Base-by-base conservation (phyloP, 1,140 invertebrate species). In the Dendrolimus kikuchii region DNA sequence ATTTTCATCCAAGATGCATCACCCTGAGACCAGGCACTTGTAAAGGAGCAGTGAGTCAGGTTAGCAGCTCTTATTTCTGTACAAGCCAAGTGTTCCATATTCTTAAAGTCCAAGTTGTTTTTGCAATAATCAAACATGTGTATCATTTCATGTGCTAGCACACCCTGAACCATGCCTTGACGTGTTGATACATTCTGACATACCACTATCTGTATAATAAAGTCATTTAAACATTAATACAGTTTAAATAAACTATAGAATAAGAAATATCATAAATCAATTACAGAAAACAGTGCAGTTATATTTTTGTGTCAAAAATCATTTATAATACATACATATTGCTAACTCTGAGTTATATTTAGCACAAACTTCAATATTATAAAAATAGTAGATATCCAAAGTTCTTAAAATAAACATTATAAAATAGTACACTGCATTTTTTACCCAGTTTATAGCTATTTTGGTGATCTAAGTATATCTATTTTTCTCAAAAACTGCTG, bases 111-210 rank as follows among this genome's bases (percentile, higher is more conserved):
- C 40, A 98, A 74, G 51, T 98, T 91, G 62, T 96, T 94, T 45
- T 92, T 90, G 82, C 97, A 99, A 70, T 93, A 95, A 80, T 99
- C 98, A 82, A 98, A 99, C 95, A 98, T 98, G 81, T 99, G 98
- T 44, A 98, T 93, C 89, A 99, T 91, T 87, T 99, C 98, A 82
- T 99, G 98, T 2, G 92, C 91, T 4, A 99, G 73, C 5, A 96
- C 93, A 56, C 92, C 92, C 78, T 94, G 92, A 1, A 96, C 90
- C 66, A 91, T 88, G 5, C 90, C 90, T 77, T 91, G 80, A 42
- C 82, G 89, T 46, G 68, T 88, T 8, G 91, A 91, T 49, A 91
- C 90, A 89, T 99, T 99, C 77, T 98, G 95, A 71, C 97, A 99
- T 7, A 99, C 89, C 5, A 99, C 93, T 58, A 98, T 92, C 92